Percentiles rank a stretch among this genome's conserved stretches.
Evolutionary conservation across 2,888 invertebrate genomes (phyloP).

Genomic region (Caprella mutica): DNA sequence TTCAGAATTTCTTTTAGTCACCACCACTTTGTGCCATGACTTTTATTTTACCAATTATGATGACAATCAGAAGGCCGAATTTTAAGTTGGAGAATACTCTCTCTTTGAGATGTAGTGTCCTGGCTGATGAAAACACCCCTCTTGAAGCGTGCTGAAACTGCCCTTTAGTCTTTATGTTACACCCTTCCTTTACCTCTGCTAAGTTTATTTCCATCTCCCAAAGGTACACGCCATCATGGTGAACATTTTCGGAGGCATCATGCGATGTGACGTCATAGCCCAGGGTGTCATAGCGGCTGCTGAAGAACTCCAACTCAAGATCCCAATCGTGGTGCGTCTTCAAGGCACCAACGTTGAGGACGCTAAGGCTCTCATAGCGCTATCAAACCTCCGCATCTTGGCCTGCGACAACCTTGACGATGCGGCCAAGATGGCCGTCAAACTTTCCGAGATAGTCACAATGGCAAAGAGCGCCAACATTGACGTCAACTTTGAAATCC

Average conservation of each 20-base stretch:
- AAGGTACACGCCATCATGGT: constrained; percentile 83
- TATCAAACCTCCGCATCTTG: constrained; percentile 65
- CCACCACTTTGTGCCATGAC: too few relatives aligned
- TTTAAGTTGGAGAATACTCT: constrained; percentile 17
- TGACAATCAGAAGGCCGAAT: constrained; percentile 34
- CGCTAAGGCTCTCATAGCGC: constrained; percentile 69
- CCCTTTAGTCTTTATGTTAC: not conserved
- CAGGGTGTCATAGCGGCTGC: constrained; percentile 91
- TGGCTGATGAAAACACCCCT: constrained; percentile 7
- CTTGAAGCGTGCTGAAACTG: constrained; percentile 5
- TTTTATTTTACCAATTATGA: too few relatives aligned
- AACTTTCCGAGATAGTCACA: constrained; percentile 61
- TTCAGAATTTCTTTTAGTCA: too few relatives aligned
- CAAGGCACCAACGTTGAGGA: constrained; percentile 81
- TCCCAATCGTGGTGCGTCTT: constrained; percentile 84
- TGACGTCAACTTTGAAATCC: constrained; percentile 71
- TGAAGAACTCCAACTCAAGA: constrained; percentile 75
- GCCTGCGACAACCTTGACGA: constrained; percentile 75
- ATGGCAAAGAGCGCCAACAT: constrained; percentile 65
- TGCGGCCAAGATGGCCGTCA: constrained; percentile 66
- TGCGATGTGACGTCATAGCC: constrained; percentile 94
- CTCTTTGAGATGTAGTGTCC: constrained; percentile 12
- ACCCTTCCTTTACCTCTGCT: not conserved
- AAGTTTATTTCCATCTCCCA: constrained; percentile 14
- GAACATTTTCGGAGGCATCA: constrained; percentile 95